Base-by-base conservation (phyloP, 2,888 invertebrate species). In the Himalopsyche tibetana region DNA sequence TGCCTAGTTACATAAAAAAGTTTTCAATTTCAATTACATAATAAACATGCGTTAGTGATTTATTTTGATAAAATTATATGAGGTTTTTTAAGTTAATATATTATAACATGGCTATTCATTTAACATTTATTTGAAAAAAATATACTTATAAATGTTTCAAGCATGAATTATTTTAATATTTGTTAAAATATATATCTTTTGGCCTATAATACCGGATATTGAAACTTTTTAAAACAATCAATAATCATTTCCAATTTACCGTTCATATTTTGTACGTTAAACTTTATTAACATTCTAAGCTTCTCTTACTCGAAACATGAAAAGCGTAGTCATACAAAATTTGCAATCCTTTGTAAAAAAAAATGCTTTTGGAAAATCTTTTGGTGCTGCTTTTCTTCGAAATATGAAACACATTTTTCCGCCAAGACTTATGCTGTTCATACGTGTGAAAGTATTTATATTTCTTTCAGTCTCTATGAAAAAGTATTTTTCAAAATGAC, bases 361-460 rank as follows among this genome's bases (percentile, higher is more conserved):
- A 63, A 56, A 56, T 17, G 56, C 56, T 56, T 56, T 56, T 19
- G n/a, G 56, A 19, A 55, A 63, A 63, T 63, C 63, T 63, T 63
- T 63, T 8, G 63, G 63, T 63, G 63, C 63, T 63, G 63, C 63
- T 63, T 63, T 63, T 28, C 63, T 63, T 63, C 28, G 63, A 28
- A 63, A 63, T 63, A 63, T 19, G 63, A 63, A 63, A 63, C 63
- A 63, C 28, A 63, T 63, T 63, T 63, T 63, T 63, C 63, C 63
- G 63, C 63, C 8, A 4, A 63, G 19, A 63, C 63, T 28, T 63
- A 19, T 63, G 6, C 63, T 19, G 19, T 63, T 63, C 63, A 63
- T 28, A 63, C 19, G 63, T 11, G 63, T 3, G 63, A 63, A 63
- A 19, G 63, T 19, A 19, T 63, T 63, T 19, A 28, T 63, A 63